These are phyloP conservation scores for Mesoligia furuncula DNA, from an alignment of 2,888 invertebrate genomes.

Conservation along the genomic window DNA sequence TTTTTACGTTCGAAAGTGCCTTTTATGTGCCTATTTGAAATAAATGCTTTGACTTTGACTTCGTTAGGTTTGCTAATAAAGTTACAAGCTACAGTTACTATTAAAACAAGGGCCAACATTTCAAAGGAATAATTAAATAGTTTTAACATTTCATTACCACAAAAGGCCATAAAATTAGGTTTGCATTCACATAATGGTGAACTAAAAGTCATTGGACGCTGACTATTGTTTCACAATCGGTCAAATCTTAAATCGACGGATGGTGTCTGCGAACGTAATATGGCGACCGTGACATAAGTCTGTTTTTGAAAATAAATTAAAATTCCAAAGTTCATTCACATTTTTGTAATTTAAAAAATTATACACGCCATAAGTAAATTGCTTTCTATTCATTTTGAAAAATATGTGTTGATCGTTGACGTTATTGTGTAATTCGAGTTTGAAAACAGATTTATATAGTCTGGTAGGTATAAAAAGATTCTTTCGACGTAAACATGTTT, in stretches of 20 bases:
- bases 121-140: background rate
- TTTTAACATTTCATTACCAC: slow-evolving; percentile 6
- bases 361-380: background rate
- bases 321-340: slow-evolving; percentile 48
- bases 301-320: slow-evolving; percentile 38
- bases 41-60: too few species aligned
- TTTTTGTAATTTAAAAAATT: slow-evolving; percentile 10
- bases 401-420: background rate
- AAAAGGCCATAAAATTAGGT: slow-evolving; percentile 23
- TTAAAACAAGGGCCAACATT: background rate
- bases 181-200: slow-evolving; percentile 9
- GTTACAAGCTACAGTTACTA: too few species aligned
- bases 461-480: background rate
- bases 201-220: slow-evolving; percentile 40
- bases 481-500: background rate
- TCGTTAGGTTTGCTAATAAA: background rate
- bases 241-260: slow-evolving; percentile 64
- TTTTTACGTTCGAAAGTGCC: too few species aligned
- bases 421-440: background rate
- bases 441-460: background rate
- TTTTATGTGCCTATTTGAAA: too few species aligned
- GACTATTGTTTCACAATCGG: slow-evolving; percentile 67
- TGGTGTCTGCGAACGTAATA: slow-evolving; percentile 21
- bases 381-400: background rate
- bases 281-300: slow-evolving; percentile 48